Evolutionary conservation across 1,140 invertebrate genomes (phyloP).

Genomic region (Drosophila cardini): DNA sequence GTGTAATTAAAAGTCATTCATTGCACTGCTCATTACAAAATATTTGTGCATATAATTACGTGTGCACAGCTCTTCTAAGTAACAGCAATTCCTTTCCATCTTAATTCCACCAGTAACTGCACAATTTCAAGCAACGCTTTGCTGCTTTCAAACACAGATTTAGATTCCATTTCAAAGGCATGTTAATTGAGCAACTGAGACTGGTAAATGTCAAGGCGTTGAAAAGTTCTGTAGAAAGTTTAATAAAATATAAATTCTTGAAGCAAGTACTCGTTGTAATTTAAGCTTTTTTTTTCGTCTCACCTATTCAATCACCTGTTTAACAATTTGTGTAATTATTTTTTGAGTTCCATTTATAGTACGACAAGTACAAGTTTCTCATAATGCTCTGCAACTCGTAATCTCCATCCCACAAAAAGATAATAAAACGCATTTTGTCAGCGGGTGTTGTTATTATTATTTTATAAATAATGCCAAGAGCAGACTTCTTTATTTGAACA

Average conservation of each 20-base stretch:
- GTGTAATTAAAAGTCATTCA: slow-evolving; percentile 74
- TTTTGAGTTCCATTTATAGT: slow-evolving; percentile 37
- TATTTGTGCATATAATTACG: slow-evolving; percentile 79
- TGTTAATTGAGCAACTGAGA: slow-evolving; percentile 68
- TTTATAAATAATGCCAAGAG: slow-evolving; percentile 36
- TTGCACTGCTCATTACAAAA: slow-evolving; percentile 76
- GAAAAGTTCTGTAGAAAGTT: slow-evolving; percentile 7
- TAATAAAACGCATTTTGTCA: slow-evolving; percentile 21
- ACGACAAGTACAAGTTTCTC: slow-evolving; percentile 11
- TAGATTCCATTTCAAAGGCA: slow-evolving; percentile 67
- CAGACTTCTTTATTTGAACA: slow-evolving; percentile 15
- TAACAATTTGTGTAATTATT: too few species aligned
- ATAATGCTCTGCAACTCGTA: slow-evolving; percentile 16
- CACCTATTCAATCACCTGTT: slow-evolving; percentile 50
- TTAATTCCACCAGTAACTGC: background rate
- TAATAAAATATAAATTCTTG: background rate
- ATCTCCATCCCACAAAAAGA: slow-evolving; percentile 30
- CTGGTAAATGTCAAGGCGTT: slow-evolving; percentile 47
- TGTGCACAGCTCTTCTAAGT: slow-evolving; percentile 41
- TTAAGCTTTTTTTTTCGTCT: slow-evolving; percentile 5
- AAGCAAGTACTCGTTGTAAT: background rate
- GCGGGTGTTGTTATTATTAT: slow-evolving; percentile 12
- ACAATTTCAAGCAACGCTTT: slow-evolving; percentile 19
- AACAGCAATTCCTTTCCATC: background rate
- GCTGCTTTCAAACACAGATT: slow-evolving; percentile 39